Conservation (phyloP, 2,797 vertebrate genomes). For the Nannoperca obscura region DNA sequence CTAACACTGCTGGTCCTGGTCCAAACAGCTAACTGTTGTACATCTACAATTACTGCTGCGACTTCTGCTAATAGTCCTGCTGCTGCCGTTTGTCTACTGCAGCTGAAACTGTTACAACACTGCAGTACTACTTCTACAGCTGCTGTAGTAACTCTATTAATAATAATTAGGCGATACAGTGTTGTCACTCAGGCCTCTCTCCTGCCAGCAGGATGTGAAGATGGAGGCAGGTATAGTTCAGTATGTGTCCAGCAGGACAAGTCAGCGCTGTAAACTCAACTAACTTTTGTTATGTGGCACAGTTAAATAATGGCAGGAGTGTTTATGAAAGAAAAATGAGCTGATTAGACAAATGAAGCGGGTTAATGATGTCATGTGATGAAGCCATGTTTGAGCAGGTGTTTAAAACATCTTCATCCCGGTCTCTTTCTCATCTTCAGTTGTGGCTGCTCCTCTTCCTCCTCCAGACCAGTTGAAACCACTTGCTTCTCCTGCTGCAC, state of each 20-base stretch:
- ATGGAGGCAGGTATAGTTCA: conserved; percentile 2
- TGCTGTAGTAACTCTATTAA: too few relatives aligned
- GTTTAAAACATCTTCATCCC: not conserved
- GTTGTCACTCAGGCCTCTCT: too few relatives aligned
- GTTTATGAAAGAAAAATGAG: not conserved
- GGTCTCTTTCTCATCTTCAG: conserved; percentile 39
- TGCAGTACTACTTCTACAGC: too few relatives aligned
- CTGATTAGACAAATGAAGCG: not conserved
- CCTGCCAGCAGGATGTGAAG: not conserved
- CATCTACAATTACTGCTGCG: too few relatives aligned
- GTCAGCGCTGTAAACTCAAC: too few relatives aligned
- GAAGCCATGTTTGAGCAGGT: not conserved
- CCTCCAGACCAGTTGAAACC: conserved; percentile 27
- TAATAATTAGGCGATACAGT: too few relatives aligned
- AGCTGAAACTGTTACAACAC: too few relatives aligned
- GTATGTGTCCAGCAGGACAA: not conserved
- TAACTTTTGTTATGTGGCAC: too few relatives aligned
- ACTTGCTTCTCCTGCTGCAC: conserved; percentile 53
- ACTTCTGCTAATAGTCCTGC: too few relatives aligned
- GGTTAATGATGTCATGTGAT: not conserved
- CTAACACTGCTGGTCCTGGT: too few relatives aligned
- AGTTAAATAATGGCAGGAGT: not conserved
- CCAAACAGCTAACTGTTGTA: too few relatives aligned
- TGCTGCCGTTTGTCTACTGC: too few relatives aligned
- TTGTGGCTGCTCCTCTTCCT: conserved; percentile 59